Conservation (phyloP, 2,888 invertebrate genomes). For the Himalopsyche japonica region DNA sequence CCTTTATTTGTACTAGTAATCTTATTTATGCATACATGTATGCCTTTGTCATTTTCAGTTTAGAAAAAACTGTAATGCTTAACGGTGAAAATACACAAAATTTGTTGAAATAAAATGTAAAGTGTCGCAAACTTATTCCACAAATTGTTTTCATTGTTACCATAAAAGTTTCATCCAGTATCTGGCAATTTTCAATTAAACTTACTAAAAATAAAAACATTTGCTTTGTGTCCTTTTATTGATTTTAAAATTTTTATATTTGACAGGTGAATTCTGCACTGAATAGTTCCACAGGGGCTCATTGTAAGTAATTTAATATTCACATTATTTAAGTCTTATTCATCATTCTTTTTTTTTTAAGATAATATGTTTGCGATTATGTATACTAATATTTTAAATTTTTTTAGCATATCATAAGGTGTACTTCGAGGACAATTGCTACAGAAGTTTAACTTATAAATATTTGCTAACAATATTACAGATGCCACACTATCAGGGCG, state of each 20-base stretch:
- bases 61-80: too few species aligned
- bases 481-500: slow-evolving; percentile 48
- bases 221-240: neutral
- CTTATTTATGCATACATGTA: too few species aligned
- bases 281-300: slow-evolving; percentile 44
- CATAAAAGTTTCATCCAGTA: too few species aligned
- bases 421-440: neutral
- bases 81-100: too few species aligned
- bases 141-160: too few species aligned
- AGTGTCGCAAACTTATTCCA: too few species aligned
- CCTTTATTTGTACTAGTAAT: too few species aligned
- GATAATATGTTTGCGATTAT: too few species aligned
- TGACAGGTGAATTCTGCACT: slow-evolving; percentile 55
- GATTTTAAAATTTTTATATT: slow-evolving; percentile 1
- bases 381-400: neutral
- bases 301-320: slow-evolving; percentile 49
- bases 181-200: too few species aligned
- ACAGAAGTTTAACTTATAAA: neutral
- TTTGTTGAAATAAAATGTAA: too few species aligned
- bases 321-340: neutral
- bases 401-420: neutral
- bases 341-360: neutral
- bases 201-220: too few species aligned
- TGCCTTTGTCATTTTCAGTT: too few species aligned
- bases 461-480: neutral